These are phyloP conservation scores for Cirrhinus molitorella DNA, from an alignment of 2,797 vertebrate genomes.

Conservation along the genomic window DNA sequence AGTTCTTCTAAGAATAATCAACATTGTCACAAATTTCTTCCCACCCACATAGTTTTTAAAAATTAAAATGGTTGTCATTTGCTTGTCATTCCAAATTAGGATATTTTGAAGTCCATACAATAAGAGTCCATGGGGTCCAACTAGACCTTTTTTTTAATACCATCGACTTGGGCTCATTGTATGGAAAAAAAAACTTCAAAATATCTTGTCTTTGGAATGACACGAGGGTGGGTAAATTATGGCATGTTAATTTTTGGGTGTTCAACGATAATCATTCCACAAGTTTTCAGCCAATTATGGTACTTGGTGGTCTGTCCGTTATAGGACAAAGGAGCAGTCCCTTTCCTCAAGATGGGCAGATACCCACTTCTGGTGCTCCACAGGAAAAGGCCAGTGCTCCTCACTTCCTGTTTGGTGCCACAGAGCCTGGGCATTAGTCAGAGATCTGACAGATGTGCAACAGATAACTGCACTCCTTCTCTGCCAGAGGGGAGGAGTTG, in stretches of 20 bases:
- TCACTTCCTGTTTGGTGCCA: conserved; percentile 78
- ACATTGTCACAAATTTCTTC: not conserved
- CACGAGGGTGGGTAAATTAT: not conserved
- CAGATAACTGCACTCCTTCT: conserved; percentile 57
- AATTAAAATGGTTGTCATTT: not conserved
- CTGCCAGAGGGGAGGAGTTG: conserved; percentile 56
- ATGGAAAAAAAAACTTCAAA: not conserved
- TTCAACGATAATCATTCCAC: not conserved
- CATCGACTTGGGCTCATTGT: not conserved
- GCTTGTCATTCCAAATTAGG: not conserved
- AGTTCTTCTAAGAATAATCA: not conserved
- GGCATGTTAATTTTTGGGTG: not conserved
- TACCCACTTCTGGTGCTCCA: conserved; percentile 45
- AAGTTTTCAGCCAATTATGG: conserved; percentile 5
- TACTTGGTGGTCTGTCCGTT: conserved; percentile 8
- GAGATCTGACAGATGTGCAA: conserved; percentile 68
- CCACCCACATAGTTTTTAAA: not conserved
- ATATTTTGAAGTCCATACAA: not conserved
- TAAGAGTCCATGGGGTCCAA: not conserved
- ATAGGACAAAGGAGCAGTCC: conserved; percentile 11
- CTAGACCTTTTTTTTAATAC: not conserved
- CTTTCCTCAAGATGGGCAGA: conserved; percentile 39
- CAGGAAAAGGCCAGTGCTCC: conserved; percentile 73
- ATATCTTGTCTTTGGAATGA: not conserved
- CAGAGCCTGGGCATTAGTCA: conserved; percentile 62